These are phyloP conservation scores for Brachyrhaphis roseni DNA, from an alignment of 2,797 vertebrate genomes.

Conservation along the genomic window DNA sequence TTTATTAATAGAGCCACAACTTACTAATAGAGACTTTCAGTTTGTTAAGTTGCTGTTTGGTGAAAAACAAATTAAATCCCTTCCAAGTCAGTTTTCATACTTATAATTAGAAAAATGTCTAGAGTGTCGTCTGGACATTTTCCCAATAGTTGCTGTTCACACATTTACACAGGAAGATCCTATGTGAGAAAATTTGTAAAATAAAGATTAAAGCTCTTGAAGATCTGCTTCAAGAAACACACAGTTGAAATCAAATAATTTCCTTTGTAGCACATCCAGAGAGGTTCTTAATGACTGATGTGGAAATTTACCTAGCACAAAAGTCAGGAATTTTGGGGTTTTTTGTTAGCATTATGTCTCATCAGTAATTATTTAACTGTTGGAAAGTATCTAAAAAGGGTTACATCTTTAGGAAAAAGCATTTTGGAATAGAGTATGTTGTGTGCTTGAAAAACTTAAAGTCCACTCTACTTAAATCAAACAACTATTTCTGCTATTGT, in stretches of 20 bases:
- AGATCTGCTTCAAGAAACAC: not conserved
- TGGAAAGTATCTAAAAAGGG: not conserved
- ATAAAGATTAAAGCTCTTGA: not conserved
- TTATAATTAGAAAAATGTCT: not conserved
- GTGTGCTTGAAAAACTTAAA: not conserved
- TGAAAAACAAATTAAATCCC: not conserved
- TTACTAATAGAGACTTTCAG: not conserved
- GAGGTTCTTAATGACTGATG: not conserved
- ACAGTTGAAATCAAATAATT: not conserved
- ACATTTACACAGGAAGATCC: not conserved
- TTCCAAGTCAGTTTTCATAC: not conserved
- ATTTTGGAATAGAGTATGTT: not conserved
- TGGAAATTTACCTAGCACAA: not conserved
- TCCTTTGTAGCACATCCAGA: not conserved
- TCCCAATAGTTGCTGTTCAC: not conserved
- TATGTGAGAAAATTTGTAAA: not conserved
- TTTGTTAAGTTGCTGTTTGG: not conserved
- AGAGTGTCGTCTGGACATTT: not conserved
- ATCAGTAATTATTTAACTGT: not conserved
- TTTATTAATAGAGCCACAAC: not conserved
- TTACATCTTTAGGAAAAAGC: not conserved
- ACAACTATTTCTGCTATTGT: not conserved
- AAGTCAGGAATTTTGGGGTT: not conserved
- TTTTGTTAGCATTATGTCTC: not conserved
- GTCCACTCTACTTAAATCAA: not conserved